Conservation (phyloP, 2,797 vertebrate genomes). For the Halcyon smyrnensis region DNA sequence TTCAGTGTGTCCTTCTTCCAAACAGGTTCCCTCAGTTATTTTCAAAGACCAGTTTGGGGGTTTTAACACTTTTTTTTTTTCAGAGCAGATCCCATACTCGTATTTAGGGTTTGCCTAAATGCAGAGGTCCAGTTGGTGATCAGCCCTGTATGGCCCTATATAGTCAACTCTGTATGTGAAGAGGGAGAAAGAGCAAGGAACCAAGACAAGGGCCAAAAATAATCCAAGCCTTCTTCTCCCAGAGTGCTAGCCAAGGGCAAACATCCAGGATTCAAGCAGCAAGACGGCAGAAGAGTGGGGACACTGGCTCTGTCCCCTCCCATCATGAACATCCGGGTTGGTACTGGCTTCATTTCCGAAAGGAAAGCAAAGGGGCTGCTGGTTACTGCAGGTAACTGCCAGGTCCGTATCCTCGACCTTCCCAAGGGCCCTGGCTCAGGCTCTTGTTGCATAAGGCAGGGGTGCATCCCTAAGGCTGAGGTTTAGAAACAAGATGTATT, state of each 20-base stretch:
- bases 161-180: not conserved
- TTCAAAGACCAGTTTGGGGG: not conserved
- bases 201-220: not conserved
- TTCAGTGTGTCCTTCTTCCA: not conserved
- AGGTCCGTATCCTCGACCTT: not conserved
- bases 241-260: not conserved
- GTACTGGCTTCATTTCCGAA: not conserved
- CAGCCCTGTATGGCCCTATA: not conserved
- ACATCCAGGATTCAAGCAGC: not conserved
- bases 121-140: not conserved
- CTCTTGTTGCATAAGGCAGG: not conserved
- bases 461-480: not conserved
- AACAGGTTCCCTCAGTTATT: not conserved
- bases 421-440: not conserved
- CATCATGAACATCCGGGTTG: not conserved
- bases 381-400: not conserved
- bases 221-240: not conserved
- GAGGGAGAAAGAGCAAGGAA: not conserved
- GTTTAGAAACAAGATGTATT: constrained; percentile 46
- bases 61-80: not conserved
- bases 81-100: not conserved
- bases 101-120: not conserved
- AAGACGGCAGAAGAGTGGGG: not conserved
- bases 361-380: constrained; percentile 1
- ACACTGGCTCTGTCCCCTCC: not conserved